Base-by-base conservation (phyloP, 1,140 invertebrate genomes). In the Ips nitidus region DNA sequence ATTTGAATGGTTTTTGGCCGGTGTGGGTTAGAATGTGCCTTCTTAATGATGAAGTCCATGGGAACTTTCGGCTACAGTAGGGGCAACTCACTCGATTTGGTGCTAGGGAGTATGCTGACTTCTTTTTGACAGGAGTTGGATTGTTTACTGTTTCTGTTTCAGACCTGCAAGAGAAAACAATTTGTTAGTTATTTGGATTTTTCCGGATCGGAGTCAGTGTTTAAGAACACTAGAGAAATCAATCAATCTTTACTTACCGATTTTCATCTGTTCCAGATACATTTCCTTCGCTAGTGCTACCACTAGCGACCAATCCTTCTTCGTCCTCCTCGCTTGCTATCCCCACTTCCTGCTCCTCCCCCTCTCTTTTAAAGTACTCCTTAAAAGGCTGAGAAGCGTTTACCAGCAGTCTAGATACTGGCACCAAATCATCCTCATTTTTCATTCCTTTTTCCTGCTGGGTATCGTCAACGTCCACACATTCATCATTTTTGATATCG, bases 1-100 rank as follows among this genome's bases (percentile, higher is more conserved):
- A 98, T 78, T 96, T 94, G 82, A 91, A 98, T 0, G 97, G 97
- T 77, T 98, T 98, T 79, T 98, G 94, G 2, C 96, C 96, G 2
- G 94, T 97, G 76, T 97, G 94, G 0, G 94, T 97, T 0, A 96
- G 85, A 39, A 98, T 92, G 80, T 98, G 96, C 2, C 95, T 85
- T 2, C 94, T 87, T 6, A 98, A 83, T 0, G 95, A 98, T 7
- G 94, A 97, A 2, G 92, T 92, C 97, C 97, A 98, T 0, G 96
- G 96, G 79, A 98, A 98, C 76, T 94, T 93, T 39, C 95, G 85
- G 56, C 90, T 86, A 80, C 97, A 98, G 75, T 94, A 96, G 0
- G 94, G 94, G 79, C 97, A 98, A 5, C 90, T 88, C 0, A 94
- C 93, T 52, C 95, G 87, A 78, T 98, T 96, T 1, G 95, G 95